A percentile compares a stretch with the other conserved stretches of the same genome.
Conservation (phyloP, 2,888 invertebrate species). For the Amblyjoppa proteus region DNA sequence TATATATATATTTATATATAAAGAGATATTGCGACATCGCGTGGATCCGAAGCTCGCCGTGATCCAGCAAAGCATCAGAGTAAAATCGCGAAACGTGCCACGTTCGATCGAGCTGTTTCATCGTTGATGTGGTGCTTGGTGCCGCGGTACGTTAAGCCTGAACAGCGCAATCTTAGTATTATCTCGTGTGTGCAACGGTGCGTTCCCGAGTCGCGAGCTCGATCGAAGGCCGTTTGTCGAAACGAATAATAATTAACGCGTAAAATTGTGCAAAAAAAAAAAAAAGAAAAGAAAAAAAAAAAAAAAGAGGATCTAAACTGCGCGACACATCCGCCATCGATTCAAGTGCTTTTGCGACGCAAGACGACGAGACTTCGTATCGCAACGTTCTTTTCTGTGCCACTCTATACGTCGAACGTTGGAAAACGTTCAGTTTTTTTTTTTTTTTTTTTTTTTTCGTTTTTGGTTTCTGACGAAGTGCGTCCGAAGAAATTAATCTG, state of each 20-base stretch:
- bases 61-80: slow-evolving; percentile 21
- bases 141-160: slow-evolving; percentile 50
- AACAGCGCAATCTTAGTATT: slow-evolving; percentile 43
- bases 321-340: slow-evolving; percentile 12
- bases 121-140: slow-evolving; percentile 47
- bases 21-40: slow-evolving; percentile 60
- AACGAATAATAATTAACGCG: slow-evolving; percentile 69
- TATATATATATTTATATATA: slow-evolving; percentile 18
- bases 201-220: slow-evolving; percentile 45
- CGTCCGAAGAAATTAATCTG: background rate
- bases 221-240: slow-evolving; percentile 66
- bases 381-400: background rate
- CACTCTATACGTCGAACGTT: background rate
- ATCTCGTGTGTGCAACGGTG: slow-evolving; percentile 65
- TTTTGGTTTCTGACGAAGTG: background rate
- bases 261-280: slow-evolving; percentile 60
- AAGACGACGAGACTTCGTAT: background rate
- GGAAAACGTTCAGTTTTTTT: background rate
- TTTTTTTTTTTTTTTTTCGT: background rate
- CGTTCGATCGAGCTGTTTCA: slow-evolving; percentile 51
- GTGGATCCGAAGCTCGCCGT: slow-evolving; percentile 29
- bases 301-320: slow-evolving; percentile 33
- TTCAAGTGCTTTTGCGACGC: slow-evolving; percentile 32
- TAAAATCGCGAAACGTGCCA: slow-evolving; percentile 63
- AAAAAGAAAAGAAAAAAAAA: slow-evolving; percentile 18